Conservation (phyloP, 2,797 vertebrate species). For the Triplophysa bombifrons region DNA sequence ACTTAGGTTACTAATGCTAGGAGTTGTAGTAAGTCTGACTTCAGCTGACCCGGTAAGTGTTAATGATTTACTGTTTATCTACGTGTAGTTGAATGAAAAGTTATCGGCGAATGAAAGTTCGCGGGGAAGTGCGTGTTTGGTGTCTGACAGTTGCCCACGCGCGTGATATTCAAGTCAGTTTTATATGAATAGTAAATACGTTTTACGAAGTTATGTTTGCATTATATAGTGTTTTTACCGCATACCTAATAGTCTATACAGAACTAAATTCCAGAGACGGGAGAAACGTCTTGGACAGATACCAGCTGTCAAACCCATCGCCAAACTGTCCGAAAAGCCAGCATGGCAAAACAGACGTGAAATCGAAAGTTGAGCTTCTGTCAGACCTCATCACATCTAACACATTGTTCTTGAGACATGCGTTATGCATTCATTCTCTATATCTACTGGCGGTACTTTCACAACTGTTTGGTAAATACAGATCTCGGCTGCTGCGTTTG, state of each 20-base stretch:
- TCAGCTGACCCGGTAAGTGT: slow-evolving; percentile 84
- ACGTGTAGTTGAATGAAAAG: slow-evolving; percentile 18
- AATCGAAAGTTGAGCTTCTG: slow-evolving; percentile 11
- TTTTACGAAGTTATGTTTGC: background rate
- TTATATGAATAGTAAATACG: background rate
- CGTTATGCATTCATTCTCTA: background rate
- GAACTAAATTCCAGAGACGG: background rate
- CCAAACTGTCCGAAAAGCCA: slow-evolving; percentile 27
- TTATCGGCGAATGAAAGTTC: slow-evolving; percentile 10
- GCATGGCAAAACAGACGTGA: slow-evolving; percentile 25
- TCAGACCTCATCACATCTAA: slow-evolving; percentile 5
- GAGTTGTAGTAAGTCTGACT: slow-evolving; percentile 75
- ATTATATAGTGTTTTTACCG: background rate
- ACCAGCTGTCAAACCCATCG: slow-evolving; percentile 34
- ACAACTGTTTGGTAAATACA: background rate
- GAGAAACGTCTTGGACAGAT: background rate
- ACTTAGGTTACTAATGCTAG: slow-evolving; percentile 79
- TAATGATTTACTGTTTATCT: slow-evolving; percentile 29
- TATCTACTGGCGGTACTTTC: background rate
- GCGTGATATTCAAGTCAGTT: background rate
- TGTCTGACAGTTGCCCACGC: background rate
- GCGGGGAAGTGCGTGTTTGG: slow-evolving; percentile 2
- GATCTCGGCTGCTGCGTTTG: background rate
- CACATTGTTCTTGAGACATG: background rate
- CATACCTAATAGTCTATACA: background rate